phyloP scores from a whole-genome alignment of 2,888 invertebrate genomes.

The Ornithoptera alexandrae region DNA sequence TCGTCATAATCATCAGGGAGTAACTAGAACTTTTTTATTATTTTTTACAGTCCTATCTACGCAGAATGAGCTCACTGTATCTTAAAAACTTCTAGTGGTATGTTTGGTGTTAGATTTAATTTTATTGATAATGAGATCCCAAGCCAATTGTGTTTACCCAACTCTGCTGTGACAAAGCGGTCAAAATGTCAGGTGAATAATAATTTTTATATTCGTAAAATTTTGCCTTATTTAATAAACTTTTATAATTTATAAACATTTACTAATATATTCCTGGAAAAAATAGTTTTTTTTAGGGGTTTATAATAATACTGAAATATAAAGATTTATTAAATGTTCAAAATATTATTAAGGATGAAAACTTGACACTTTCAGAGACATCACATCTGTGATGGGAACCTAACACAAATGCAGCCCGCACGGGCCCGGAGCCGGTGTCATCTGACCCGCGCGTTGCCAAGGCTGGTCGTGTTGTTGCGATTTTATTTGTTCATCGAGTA shows the following conservation, averaged over 20 bases:
- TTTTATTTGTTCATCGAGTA: constrained; percentile 49
- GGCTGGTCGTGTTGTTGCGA: constrained; percentile 49
- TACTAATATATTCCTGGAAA: neutral
- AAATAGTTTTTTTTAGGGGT: neutral
- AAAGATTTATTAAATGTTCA: neutral
- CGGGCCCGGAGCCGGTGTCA: constrained; percentile 45
- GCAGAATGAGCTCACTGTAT: no score
- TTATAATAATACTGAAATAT: neutral
- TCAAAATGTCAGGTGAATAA: no score
- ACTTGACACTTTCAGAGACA: neutral
- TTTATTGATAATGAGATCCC: no score
- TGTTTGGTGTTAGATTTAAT: no score
- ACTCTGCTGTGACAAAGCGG: no score
- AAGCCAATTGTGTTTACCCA: no score
- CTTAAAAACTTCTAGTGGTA: no score
- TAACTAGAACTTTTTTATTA: no score
- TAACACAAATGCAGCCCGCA: constrained; percentile 39
- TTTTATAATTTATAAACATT: neutral
- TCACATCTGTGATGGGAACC: constrained; percentile 33
- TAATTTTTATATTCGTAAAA: no score
- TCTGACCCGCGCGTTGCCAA: constrained; percentile 54
- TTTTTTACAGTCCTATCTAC: no score
- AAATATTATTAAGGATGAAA: neutral
- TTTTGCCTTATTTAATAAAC: neutral
- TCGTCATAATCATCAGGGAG: no score